These are phyloP conservation scores for Poeciliopsis infans DNA, from an alignment of 2,797 vertebrate species.

Conservation along the genomic window DNA sequence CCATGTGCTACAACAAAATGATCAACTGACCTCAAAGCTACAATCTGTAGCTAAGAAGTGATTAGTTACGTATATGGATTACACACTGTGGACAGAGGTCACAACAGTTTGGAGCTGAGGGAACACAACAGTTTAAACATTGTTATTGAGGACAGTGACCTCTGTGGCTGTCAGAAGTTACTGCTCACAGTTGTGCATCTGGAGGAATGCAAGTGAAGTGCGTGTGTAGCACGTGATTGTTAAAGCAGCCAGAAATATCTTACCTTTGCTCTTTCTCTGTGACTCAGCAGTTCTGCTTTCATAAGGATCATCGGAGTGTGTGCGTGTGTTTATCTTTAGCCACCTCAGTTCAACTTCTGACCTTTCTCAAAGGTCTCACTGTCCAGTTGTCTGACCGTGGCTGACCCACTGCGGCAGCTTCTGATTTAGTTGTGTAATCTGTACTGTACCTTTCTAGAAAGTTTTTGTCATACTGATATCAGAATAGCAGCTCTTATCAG, in stretches of 20 bases:
- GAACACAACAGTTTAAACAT: constrained; percentile 25
- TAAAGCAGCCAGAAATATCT: constrained; percentile 30
- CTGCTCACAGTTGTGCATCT: not conserved
- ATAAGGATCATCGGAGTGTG: constrained; percentile 9
- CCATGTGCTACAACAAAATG: not conserved
- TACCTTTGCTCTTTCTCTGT: constrained; percentile 60
- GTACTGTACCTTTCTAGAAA: constrained; percentile 4
- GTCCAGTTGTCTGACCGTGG: constrained; percentile 61
- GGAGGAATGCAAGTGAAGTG: constrained; percentile 1
- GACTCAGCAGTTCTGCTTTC: constrained; percentile 53
- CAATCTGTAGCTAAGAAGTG: constrained; percentile 25
- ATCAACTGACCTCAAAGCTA: constrained; percentile 19
- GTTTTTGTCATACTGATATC: not conserved
- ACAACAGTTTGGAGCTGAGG: constrained; percentile 32
- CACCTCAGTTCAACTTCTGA: constrained; percentile 65
- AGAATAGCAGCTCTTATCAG: constrained; percentile 27
- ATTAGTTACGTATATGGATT: constrained; percentile 47
- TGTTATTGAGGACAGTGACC: constrained; percentile 39
- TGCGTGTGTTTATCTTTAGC: constrained; percentile 68
- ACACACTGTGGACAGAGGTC: constrained; percentile 41
- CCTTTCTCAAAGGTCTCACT: constrained; percentile 71
- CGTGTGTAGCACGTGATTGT: constrained; percentile 18
- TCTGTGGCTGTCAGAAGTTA: constrained; percentile 16
- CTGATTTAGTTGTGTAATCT: constrained; percentile 22
- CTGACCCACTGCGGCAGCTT: constrained; percentile 45